A percentile compares a stretch with the other conserved stretches of the same genome.
These are phyloP conservation scores for Adrianichthys oophorus DNA, from an alignment of 2,797 vertebrate genomes.

Conservation along the genomic window DNA sequence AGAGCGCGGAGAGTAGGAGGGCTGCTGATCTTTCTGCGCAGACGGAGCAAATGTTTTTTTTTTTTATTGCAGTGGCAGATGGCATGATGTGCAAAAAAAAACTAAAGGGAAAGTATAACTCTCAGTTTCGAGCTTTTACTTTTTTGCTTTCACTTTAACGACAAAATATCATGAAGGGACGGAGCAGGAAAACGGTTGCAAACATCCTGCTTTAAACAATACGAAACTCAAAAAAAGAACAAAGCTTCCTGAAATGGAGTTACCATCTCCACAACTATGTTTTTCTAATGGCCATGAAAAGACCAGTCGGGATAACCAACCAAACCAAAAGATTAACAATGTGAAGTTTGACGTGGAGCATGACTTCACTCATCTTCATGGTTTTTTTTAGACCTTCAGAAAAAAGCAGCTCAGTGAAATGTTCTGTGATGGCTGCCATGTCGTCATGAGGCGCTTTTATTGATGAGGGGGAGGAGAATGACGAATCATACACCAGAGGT, in stretches of 20 bases:
- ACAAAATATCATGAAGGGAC: not conserved
- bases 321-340: slow-evolving; percentile 53
- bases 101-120: slow-evolving; percentile 30
- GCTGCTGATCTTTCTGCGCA: slow-evolving; percentile 34
- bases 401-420: slow-evolving; percentile 50
- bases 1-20: slow-evolving; percentile 16
- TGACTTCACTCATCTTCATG: slow-evolving; percentile 47
- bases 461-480: slow-evolving; percentile 55
- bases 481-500: slow-evolving; percentile 52
- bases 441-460: slow-evolving; percentile 49
- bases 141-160: slow-evolving; percentile 2
- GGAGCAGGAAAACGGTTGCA: not conserved
- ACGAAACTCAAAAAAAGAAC: no score
- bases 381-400: slow-evolving; percentile 70
- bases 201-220: no score
- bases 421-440: slow-evolving; percentile 65
- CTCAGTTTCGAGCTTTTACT: slow-evolving; percentile 23
- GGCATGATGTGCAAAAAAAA: slow-evolving; percentile 47
- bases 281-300: no score
- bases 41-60: slow-evolving; percentile 26
- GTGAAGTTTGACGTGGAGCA: slow-evolving; percentile 26
- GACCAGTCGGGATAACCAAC: no score
- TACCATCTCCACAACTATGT: no score
- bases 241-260: no score
- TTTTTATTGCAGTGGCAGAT: slow-evolving; percentile 54